Percentiles rank a stretch among this genome's conserved stretches.
These are phyloP conservation scores for Tricholauxania praeusta DNA, from an alignment of 2,888 invertebrate species.

Conservation along the genomic window DNA sequence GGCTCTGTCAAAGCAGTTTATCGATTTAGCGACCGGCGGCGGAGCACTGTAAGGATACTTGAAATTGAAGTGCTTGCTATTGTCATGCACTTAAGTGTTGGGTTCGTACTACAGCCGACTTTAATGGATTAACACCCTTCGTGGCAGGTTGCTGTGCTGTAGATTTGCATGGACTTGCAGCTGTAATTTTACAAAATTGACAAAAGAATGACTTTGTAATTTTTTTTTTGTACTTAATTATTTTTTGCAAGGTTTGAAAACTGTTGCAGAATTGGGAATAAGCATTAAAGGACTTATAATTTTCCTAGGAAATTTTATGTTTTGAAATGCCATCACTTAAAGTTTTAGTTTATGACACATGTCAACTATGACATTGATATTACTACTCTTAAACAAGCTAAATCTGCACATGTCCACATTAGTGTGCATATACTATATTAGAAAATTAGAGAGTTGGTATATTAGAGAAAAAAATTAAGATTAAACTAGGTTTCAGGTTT, in stretches of 20 bases:
- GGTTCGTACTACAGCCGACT: background rate
- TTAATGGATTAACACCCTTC: slow-evolving; percentile 10
- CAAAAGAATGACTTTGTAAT: slow-evolving; percentile 13
- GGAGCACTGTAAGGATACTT: background rate
- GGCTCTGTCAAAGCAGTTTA: background rate
- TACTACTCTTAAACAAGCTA: no score
- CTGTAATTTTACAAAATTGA: background rate
- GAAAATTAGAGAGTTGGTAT: no score
- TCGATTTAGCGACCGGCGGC: background rate
- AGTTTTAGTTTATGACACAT: no score
- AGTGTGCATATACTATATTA: no score
- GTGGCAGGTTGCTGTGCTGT: background rate
- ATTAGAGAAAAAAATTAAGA: no score
- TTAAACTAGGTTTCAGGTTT: no score
- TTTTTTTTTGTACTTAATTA: background rate
- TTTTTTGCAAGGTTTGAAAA: background rate
- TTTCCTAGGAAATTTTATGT: background rate
- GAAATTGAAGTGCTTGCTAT: slow-evolving; percentile 11
- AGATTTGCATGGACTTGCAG: background rate
- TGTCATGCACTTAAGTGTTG: slow-evolving; percentile 1
- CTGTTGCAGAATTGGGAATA: slow-evolving; percentile 1
- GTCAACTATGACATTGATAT: no score
- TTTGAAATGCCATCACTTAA: background rate
- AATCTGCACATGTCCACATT: no score
- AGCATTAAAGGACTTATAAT: slow-evolving; percentile 6